phyloP scores from a whole-genome alignment of 2,888 invertebrate species.

The Bombylius discolor region DNA sequence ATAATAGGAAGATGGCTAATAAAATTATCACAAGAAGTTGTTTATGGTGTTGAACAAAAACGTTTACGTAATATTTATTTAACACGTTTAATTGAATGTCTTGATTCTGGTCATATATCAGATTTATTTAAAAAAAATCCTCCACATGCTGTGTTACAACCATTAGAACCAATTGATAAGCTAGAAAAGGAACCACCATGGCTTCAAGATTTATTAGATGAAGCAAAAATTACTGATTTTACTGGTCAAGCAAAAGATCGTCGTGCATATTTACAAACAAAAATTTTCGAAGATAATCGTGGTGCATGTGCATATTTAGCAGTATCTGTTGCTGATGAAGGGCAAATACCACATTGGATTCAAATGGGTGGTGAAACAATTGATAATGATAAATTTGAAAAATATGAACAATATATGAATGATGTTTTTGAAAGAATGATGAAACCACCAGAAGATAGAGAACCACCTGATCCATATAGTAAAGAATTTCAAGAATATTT shows the following conservation, averaged over 20 bases:
- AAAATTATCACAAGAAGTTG: slow-evolving; percentile 19
- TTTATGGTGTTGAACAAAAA: slow-evolving; percentile 17
- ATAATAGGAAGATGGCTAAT: slow-evolving; percentile 16
- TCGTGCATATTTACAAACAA: slow-evolving; percentile 16
- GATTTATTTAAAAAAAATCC: slow-evolving; percentile 22
- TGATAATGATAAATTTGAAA: no score
- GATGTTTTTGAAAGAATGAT: slow-evolving; percentile 2
- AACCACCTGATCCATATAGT: background rate
- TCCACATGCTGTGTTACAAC: slow-evolving; percentile 10
- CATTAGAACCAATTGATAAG: background rate
- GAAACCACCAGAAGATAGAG: background rate
- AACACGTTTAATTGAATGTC: slow-evolving; percentile 21
- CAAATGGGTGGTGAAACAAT: slow-evolving; percentile 8
- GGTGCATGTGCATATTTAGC: slow-evolving; percentile 21
- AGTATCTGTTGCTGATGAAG: slow-evolving; percentile 18
- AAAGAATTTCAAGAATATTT: slow-evolving; percentile 5
- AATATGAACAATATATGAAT: slow-evolving; percentile 5
- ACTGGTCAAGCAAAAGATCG: slow-evolving; percentile 6
- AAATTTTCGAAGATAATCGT: slow-evolving; percentile 18
- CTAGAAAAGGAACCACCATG: slow-evolving; percentile 6
- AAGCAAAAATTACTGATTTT: background rate
- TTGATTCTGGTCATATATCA: slow-evolving; percentile 19
- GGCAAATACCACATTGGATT: slow-evolving; percentile 14
- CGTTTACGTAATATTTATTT: slow-evolving; percentile 25
- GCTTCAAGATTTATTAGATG: slow-evolving; percentile 5